These are phyloP conservation scores for Halcyon smyrnensis DNA, from an alignment of 2,797 vertebrate genomes.

Conservation along the genomic window DNA sequence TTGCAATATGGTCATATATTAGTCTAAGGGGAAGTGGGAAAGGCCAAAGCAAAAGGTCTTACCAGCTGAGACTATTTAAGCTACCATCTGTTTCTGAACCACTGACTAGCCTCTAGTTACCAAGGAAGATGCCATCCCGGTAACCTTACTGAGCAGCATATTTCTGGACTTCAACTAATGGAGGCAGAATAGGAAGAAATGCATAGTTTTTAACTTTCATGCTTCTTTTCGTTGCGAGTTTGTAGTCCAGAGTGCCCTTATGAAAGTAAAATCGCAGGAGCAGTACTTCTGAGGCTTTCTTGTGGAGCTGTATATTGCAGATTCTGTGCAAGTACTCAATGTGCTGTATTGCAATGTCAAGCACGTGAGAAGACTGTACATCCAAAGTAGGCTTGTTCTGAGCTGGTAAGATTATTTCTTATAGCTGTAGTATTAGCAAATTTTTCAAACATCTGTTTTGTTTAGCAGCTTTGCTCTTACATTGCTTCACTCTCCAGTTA, in stretches of 20 bases:
- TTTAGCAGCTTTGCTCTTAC: slow-evolving; percentile 1
- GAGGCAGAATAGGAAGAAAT: not conserved
- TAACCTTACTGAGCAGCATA: not conserved
- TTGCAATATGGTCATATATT: not conserved
- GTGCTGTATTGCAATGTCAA: not conserved
- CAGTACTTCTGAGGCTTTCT: not conserved
- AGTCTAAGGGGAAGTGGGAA: slow-evolving; percentile 36
- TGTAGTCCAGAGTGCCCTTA: not conserved
- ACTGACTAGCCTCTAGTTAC: slow-evolving; percentile 16
- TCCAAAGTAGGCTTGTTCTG: not conserved
- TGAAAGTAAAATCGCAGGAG: not conserved
- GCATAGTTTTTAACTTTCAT: not conserved
- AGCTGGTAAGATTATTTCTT: not conserved
- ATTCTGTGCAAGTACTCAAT: not conserved
- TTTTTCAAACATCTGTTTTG: not conserved
- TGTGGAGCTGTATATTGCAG: not conserved
- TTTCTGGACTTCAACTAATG: not conserved
- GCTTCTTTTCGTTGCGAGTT: not conserved
- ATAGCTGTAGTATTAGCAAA: not conserved
- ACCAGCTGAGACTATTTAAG: slow-evolving; percentile 70
- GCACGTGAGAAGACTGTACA: not conserved
- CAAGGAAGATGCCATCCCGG: not conserved
- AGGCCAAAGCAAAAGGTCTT: slow-evolving; percentile 36
- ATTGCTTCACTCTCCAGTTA: not conserved
- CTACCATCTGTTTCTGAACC: slow-evolving; percentile 51